phyloP scores from a whole-genome alignment of 1,140 invertebrate genomes.

The Hermetia illucens region DNA sequence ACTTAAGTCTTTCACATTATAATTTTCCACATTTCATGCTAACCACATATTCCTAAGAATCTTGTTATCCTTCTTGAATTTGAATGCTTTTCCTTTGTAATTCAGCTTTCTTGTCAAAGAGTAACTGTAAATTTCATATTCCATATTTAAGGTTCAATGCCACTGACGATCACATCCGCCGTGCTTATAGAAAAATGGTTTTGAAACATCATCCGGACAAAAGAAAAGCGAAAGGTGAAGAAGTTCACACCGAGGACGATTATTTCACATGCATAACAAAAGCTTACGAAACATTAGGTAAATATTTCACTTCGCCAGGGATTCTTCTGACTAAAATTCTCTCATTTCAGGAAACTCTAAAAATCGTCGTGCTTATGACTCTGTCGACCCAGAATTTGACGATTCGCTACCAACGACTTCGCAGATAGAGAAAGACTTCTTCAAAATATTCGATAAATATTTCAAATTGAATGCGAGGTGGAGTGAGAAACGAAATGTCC shows the following conservation, averaged over 20 bases:
- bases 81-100: too few relatives aligned
- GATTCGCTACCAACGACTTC: slow-evolving; percentile 66
- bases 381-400: slow-evolving; percentile 89
- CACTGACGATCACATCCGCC: slow-evolving; percentile 82
- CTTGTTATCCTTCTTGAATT: too few relatives aligned
- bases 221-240: slow-evolving; percentile 73
- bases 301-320: slow-evolving; percentile 1
- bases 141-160: slow-evolving; percentile 45
- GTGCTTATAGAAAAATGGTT: slow-evolving; percentile 84
- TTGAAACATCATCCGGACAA: slow-evolving; percentile 97
- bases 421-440: slow-evolving; percentile 74
- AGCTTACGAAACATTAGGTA: slow-evolving; percentile 61
- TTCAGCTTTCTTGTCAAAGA: too few relatives aligned
- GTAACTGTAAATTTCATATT: too few relatives aligned
- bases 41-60: too few relatives aligned
- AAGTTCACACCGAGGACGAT: slow-evolving; percentile 74
- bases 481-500: slow-evolving; percentile 80
- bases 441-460: slow-evolving; percentile 58
- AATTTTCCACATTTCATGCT: too few relatives aligned
- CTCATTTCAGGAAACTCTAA: slow-evolving; percentile 60
- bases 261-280: slow-evolving; percentile 99
- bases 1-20: too few relatives aligned
- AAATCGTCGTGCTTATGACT: slow-evolving; percentile 85
- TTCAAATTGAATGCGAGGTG: slow-evolving; percentile 82
- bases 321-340: slow-evolving; percentile 9